phyloP scores from a whole-genome alignment of 2,797 vertebrate species.

The Odontamblyopus rebecca region DNA sequence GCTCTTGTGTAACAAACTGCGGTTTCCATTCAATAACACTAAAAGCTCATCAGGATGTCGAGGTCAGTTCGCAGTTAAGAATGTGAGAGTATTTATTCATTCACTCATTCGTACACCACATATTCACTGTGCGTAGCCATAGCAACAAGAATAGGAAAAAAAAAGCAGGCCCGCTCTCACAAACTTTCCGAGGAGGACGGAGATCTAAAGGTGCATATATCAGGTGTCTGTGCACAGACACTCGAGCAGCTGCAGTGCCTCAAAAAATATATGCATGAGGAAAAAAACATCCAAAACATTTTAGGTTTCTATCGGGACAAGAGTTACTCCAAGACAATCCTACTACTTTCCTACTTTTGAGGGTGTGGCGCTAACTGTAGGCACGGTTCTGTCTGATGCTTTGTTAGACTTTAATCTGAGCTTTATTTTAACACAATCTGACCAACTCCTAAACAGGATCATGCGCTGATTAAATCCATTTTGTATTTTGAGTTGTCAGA shows the following conservation, averaged over 20 bases:
- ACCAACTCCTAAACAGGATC: no score
- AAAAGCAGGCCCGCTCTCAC: constrained; percentile 5
- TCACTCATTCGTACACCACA: not conserved
- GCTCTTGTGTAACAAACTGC: no score
- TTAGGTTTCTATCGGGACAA: not conserved
- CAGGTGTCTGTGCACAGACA: not conserved
- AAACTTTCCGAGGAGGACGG: not conserved
- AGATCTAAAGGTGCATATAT: constrained; percentile 11
- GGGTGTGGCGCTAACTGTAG: no score
- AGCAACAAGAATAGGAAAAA: constrained; percentile 20
- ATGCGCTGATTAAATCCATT: no score
- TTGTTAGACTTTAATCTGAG: no score
- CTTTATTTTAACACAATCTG: no score
- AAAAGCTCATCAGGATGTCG: not conserved
- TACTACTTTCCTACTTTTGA: no score
- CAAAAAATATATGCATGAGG: not conserved
- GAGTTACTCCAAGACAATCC: not conserved
- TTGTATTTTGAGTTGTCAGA: no score
- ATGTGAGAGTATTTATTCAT: not conserved
- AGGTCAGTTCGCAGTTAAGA: not conserved
- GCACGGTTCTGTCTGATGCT: no score
- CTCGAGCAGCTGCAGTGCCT: not conserved
- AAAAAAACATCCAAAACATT: no score
- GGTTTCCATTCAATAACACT: not conserved
- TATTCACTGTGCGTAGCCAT: constrained; percentile 24